A percentile compares a stretch with the other conserved stretches of the same genome.
Evolutionary conservation across 1,140 invertebrate species (phyloP).

Genomic region (Drosophila athabasca): DNA sequence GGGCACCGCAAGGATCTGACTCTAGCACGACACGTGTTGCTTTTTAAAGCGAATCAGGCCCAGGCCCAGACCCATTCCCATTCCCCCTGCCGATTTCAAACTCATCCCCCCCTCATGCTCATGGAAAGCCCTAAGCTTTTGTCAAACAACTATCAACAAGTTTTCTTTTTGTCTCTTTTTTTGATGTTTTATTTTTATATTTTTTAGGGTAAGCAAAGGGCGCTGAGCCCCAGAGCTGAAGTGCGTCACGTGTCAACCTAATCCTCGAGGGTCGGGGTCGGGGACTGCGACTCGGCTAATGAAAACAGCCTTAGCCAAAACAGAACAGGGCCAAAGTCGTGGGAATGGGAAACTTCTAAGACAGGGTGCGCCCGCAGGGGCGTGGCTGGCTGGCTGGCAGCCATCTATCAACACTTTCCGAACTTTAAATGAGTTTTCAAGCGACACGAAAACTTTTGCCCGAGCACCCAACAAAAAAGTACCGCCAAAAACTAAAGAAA

Average conservation of each 20-base stretch:
- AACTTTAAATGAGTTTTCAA: constrained; percentile 80
- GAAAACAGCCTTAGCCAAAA: constrained; percentile 54
- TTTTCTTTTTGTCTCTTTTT: constrained; percentile 40
- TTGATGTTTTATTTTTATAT: constrained; percentile 1
- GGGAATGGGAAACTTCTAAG: constrained; percentile 20
- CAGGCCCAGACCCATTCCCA: too few relatives aligned
- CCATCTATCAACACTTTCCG: constrained; percentile 74
- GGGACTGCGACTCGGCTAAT: constrained; percentile 47
- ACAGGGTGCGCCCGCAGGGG: constrained; percentile 30
- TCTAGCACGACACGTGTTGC: constrained; percentile 60
- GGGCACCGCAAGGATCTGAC: constrained; percentile 1
- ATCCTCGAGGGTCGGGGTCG: constrained; percentile 27
- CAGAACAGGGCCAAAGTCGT: constrained; percentile 7
- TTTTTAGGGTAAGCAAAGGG: background rate
- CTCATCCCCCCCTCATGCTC: background rate
- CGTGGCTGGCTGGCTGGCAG: constrained; percentile 41
- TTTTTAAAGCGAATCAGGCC: constrained; percentile 52
- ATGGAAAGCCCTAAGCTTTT: constrained; percentile 39
- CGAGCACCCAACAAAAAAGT: constrained; percentile 21
- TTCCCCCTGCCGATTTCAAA: background rate
- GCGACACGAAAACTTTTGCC: constrained; percentile 53
- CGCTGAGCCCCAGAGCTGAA: constrained; percentile 33
- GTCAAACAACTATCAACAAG: constrained; percentile 67
- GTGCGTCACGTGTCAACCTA: constrained; percentile 63
- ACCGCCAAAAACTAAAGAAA: constrained; percentile 15